Evolutionary conservation across 2,797 vertebrate species (phyloP).

Genomic region (Poeciliopsis paucimaculata): DNA sequence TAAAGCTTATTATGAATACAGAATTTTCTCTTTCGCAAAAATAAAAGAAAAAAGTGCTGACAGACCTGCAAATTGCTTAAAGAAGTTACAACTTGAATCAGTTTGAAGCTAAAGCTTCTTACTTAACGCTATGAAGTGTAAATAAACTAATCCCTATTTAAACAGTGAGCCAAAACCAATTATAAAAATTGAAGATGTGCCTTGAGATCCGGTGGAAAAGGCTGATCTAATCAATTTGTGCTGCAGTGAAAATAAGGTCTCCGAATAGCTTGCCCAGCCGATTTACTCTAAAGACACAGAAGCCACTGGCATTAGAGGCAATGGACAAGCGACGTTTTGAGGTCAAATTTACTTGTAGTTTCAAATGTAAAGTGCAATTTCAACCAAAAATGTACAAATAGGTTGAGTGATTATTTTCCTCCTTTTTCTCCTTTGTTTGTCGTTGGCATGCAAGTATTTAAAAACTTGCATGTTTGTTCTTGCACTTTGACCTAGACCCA

Average conservation of each 20-base stretch:
- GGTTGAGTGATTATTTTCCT: neutral
- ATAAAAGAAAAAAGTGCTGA: neutral
- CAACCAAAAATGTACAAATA: neutral
- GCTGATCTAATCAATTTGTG: constrained; percentile 12
- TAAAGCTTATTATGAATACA: neutral
- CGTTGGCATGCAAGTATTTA: neutral
- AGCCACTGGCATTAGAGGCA: neutral
- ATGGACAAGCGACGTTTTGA: neutral
- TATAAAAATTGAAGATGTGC: constrained; percentile 3
- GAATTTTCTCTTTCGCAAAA: neutral
- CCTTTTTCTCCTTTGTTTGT: neutral
- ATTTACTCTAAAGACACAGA: neutral
- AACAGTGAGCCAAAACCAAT: constrained; percentile 6
- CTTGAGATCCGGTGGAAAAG: constrained; percentile 13
- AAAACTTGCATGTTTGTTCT: neutral
- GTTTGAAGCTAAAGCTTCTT: neutral
- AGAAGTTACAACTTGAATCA: neutral
- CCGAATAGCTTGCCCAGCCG: neutral
- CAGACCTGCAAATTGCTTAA: neutral
- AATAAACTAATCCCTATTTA: constrained; percentile 2
- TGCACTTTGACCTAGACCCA: neutral
- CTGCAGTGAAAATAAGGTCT: constrained; percentile 6
- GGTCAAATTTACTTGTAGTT: neutral
- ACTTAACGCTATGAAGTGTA: constrained; percentile 3
- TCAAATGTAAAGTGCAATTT: neutral